These are phyloP conservation scores for Diceros bicornis DNA, from an alignment of 2,797 vertebrate species.

Conservation along the genomic window DNA sequence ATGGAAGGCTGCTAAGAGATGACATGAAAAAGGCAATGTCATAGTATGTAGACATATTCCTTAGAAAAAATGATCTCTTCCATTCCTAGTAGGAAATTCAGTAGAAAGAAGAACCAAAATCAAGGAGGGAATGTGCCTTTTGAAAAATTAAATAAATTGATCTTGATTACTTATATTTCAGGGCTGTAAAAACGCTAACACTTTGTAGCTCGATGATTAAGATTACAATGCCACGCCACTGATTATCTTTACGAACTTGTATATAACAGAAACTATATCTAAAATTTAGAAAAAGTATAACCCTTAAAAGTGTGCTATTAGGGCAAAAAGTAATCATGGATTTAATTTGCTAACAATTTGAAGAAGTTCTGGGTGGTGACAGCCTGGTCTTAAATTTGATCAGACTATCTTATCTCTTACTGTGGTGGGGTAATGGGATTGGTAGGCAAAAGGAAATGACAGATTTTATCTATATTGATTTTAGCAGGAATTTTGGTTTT, in stretches of 20 bases:
- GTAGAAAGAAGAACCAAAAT: conserved; percentile 26
- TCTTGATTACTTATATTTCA: neutral
- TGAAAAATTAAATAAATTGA: conserved; percentile 19
- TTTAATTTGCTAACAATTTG: conserved; percentile 20
- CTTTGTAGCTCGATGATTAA: neutral
- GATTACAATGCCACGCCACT: neutral
- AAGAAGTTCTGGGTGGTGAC: conserved; percentile 49
- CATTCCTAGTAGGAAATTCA: neutral
- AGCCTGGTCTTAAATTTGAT: conserved; percentile 41
- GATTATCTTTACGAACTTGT: neutral
- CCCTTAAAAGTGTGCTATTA: neutral
- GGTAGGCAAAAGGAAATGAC: conserved; percentile 53
- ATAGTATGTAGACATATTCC: neutral
- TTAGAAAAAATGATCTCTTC: neutral
- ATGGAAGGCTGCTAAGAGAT: neutral
- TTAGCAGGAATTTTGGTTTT: conserved; percentile 72
- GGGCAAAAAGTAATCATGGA: neutral
- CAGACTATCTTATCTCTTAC: conserved; percentile 60
- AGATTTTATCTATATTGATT: conserved; percentile 65
- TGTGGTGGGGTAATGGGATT: conserved; percentile 42
- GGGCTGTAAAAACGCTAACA: neutral
- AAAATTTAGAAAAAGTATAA: conserved; percentile 8
- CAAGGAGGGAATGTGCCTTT: neutral
- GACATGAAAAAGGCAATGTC: neutral
- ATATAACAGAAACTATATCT: neutral